Percentiles rank a stretch among this genome's conserved stretches.
Evolutionary conservation across 2,797 vertebrate species (phyloP).

Genomic region (Anisognathus igniventris): DNA sequence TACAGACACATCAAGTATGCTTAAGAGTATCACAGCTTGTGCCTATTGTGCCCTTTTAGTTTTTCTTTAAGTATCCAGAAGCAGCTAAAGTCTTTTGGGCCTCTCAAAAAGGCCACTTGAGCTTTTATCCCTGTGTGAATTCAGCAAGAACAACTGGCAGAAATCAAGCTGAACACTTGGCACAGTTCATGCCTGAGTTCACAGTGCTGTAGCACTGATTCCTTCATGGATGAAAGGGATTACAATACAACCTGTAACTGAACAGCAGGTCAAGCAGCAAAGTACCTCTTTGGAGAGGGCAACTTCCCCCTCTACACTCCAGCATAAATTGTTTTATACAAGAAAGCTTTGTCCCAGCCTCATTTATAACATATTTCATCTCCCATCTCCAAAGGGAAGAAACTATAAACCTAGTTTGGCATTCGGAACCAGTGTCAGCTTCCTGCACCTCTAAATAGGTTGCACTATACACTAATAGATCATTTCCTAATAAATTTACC

Average conservation of each 20-base stretch:
- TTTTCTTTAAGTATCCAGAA: neutral
- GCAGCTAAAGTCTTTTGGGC: neutral
- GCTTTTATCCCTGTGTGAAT: accelerated
- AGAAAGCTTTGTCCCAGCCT: neutral
- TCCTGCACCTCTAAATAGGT: neutral
- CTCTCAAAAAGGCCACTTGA: neutral
- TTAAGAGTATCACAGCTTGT: neutral
- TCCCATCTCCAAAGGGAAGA: neutral
- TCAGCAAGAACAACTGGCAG: neutral
- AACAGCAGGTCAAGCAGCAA: neutral
- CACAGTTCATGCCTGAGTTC: neutral
- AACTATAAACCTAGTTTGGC: neutral
- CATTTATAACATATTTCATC: neutral
- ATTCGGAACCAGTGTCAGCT: neutral
- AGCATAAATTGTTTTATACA: neutral
- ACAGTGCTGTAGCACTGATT: neutral
- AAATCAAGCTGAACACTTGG: neutral
- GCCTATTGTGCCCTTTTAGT: neutral
- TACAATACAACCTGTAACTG: neutral
- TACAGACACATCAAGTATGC: neutral
- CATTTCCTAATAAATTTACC: neutral
- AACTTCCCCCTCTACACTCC: neutral
- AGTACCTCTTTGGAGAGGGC: neutral
- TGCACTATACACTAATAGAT: neutral
- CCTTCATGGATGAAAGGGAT: neutral